phyloP scores from a whole-genome alignment of 2,797 vertebrate species.

The Etheostoma nigrum region DNA sequence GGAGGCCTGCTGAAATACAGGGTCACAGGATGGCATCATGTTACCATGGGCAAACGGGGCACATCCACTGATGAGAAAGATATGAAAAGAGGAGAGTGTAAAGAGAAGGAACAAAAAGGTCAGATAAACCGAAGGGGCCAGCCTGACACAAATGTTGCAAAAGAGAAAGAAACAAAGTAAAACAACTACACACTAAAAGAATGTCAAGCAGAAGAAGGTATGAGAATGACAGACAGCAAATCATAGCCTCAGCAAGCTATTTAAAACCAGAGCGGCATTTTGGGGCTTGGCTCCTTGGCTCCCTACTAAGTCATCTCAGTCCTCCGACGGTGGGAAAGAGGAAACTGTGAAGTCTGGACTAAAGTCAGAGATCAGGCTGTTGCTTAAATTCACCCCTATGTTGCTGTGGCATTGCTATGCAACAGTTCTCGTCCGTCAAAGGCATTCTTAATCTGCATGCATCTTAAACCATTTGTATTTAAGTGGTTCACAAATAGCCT shows the following conservation, averaged over 20 bases:
- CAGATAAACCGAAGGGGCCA: not conserved
- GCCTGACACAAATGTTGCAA: not conserved
- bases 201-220: not conserved
- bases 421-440: constrained; percentile 12
- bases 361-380: constrained; percentile 45
- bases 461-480: constrained; percentile 37
- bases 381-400: constrained; percentile 43
- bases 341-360: constrained; percentile 37
- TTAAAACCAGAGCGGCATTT: constrained; percentile 40
- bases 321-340: constrained; percentile 18
- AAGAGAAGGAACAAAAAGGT: constrained; percentile 21
- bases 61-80: constrained; percentile 45
- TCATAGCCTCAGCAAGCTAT: constrained; percentile 2
- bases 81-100: constrained; percentile 17
- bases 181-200: not conserved
- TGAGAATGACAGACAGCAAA: not conserved
- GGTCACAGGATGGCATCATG: constrained; percentile 48
- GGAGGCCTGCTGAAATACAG: constrained; percentile 44
- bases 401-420: constrained; percentile 17
- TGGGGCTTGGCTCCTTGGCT: constrained; percentile 26
- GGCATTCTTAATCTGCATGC: constrained; percentile 25
- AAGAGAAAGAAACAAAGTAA: not conserved
- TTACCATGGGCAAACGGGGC: constrained; percentile 47
- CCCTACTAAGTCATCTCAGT: constrained; percentile 18
- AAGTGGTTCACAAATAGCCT: constrained; percentile 32